A percentile compares a stretch with the other conserved stretches of the same genome.
phyloP scores from a whole-genome alignment of 2,888 invertebrate genomes.

The Frankliniella fusca region DNA sequence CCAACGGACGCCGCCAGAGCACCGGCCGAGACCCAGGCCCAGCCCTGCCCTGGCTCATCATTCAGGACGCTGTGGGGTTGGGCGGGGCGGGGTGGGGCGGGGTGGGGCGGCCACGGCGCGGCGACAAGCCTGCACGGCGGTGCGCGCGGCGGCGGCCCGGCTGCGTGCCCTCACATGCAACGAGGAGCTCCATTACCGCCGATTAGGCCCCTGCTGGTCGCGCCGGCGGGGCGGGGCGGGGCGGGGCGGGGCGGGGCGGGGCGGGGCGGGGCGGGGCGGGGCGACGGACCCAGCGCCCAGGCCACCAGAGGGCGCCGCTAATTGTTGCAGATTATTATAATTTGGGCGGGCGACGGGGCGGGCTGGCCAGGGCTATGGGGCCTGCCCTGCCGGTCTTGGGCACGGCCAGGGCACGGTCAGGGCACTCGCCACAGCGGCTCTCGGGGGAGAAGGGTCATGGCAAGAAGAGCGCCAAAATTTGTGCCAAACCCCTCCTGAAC shows the following conservation, averaged over 20 bases:
- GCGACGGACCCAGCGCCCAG: neutral
- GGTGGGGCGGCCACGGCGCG: too few species aligned
- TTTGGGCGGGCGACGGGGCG: neutral
- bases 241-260: neutral
- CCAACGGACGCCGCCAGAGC: neutral
- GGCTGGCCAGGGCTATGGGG: neutral
- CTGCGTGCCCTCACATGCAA: neutral
- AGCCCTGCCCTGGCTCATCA: too few species aligned
- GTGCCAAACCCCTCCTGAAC: too few species aligned
- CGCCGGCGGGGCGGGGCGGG: neutral
- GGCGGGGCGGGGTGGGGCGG: too few species aligned
- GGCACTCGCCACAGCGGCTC: too few species aligned
- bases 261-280: neutral
- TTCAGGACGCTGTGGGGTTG: too few species aligned
- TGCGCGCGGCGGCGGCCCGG: neutral
- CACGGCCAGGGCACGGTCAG: too few species aligned
- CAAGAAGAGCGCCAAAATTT: too few species aligned
- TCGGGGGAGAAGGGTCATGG: too few species aligned
- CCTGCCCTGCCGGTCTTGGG: too few species aligned
- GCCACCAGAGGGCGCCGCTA: neutral
- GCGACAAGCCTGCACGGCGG: too few species aligned
- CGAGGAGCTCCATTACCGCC: neutral
- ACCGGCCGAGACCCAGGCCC: neutral
- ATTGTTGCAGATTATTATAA: conserved; percentile 8
- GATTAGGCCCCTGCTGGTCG: neutral